Evolutionary conservation across 2,113 vertebrate genomes (phyloP).

Genomic region (Psephotus haematonotus): DNA sequence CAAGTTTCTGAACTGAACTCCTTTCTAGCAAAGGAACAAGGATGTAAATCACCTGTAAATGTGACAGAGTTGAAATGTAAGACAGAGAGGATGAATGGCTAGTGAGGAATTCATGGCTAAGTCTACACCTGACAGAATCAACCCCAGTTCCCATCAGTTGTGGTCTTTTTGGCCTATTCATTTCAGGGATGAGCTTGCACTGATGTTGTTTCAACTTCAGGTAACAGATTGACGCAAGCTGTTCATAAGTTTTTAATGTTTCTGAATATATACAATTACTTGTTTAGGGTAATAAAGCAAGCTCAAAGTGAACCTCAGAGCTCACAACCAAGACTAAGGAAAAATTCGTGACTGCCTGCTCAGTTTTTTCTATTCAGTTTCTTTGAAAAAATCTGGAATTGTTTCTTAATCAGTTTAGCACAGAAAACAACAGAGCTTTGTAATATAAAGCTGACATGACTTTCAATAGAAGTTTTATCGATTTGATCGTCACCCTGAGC

Average conservation of each 20-base stretch:
- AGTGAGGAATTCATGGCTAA: not conserved
- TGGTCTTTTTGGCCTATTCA: not conserved
- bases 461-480: not conserved
- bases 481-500: not conserved
- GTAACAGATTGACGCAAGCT: not conserved
- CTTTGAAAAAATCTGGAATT: not conserved
- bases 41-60: not conserved
- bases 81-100: not conserved
- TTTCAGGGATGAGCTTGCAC: not conserved
- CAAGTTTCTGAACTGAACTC: not conserved
- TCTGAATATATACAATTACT: not conserved
- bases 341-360: not conserved
- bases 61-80: not conserved
- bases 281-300: not conserved
- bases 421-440: not conserved
- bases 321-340: not conserved
- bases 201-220: not conserved
- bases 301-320: not conserved
- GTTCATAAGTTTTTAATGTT: not conserved
- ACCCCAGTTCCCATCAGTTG: not conserved
- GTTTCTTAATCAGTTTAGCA: not conserved
- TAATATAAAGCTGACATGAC: not conserved
- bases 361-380: not conserved
- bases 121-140: not conserved
- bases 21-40: not conserved